phyloP scores from a whole-genome alignment of 1,140 invertebrate species.

The Bicyclus anynana region DNA sequence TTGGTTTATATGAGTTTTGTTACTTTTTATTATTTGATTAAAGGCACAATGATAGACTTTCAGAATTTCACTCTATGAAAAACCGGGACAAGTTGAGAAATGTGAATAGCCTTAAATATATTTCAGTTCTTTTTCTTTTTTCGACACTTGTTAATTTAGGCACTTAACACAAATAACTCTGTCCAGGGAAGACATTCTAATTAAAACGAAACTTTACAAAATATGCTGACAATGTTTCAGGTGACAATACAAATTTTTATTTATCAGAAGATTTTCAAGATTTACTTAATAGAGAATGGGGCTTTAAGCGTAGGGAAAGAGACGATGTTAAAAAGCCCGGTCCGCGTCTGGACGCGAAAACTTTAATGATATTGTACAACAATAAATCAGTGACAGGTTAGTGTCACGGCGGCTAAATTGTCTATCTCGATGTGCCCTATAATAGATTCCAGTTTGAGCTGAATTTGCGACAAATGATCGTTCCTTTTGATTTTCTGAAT shows the following conservation, averaged over 20 bases:
- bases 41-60: slow-evolving; percentile 6
- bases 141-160: slow-evolving; percentile 6
- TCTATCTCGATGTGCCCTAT: slow-evolving; percentile 59
- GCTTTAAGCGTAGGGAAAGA: slow-evolving; percentile 90
- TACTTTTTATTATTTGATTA: slow-evolving; percentile 15
- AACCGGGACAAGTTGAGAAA: slow-evolving; percentile 4
- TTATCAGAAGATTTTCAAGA: slow-evolving; percentile 72
- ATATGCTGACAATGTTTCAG: slow-evolving; percentile 71
- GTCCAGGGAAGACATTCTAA: slow-evolving; percentile 12
- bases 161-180: slow-evolving; percentile 4
- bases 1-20: background rate
- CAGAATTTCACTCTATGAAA: slow-evolving; percentile 34
- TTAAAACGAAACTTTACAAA: slow-evolving; percentile 49
- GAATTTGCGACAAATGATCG: slow-evolving; percentile 36
- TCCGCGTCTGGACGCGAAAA: slow-evolving; percentile 81
- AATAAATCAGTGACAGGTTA: slow-evolving; percentile 74
- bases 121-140: slow-evolving; percentile 14
- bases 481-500: slow-evolving; percentile 38
- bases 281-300: slow-evolving; percentile 78
- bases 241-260: slow-evolving; percentile 72
- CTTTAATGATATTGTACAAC: slow-evolving; percentile 66
- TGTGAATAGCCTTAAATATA: slow-evolving; percentile 42
- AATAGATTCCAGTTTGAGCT: slow-evolving; percentile 34
- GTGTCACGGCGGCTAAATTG: slow-evolving; percentile 61
- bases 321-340: slow-evolving; percentile 97